Percentiles rank a stretch among this genome's conserved stretches.
phyloP scores from a whole-genome alignment of 2,797 vertebrate species.

The Manis javanica region DNA sequence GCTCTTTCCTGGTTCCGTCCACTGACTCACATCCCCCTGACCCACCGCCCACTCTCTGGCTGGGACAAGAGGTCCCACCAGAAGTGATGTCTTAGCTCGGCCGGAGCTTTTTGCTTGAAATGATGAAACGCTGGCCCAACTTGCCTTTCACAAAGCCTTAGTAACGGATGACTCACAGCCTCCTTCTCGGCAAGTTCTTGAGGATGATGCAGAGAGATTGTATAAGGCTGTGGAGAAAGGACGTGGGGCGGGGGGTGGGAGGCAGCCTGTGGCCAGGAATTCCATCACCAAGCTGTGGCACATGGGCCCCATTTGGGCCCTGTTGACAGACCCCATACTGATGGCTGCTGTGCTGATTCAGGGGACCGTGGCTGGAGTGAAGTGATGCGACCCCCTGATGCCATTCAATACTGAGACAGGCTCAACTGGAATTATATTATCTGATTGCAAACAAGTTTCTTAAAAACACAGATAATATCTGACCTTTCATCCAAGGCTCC shows the following conservation, averaged over 20 bases:
- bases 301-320: background rate
- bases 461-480: constrained; percentile 47
- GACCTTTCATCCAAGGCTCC: constrained; percentile 66
- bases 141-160: constrained; percentile 38
- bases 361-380: constrained; percentile 41
- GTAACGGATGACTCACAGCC: constrained; percentile 35
- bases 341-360: background rate
- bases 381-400: background rate
- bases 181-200: background rate
- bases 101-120: constrained; percentile 7
- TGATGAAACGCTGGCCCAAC: background rate
- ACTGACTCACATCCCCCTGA: constrained; percentile 50
- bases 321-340: constrained; percentile 27
- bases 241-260: no score
- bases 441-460: constrained; percentile 43
- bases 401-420: background rate
- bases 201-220: constrained; percentile 15
- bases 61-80: background rate
- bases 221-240: constrained; percentile 51
- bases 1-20: background rate
- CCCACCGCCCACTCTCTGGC: background rate
- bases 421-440: constrained; percentile 70
- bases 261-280: constrained; percentile 46
- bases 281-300: constrained; percentile 38
- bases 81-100: background rate